Conservation (phyloP, 2,888 invertebrate genomes). For the Schizaphis graminum region DNA sequence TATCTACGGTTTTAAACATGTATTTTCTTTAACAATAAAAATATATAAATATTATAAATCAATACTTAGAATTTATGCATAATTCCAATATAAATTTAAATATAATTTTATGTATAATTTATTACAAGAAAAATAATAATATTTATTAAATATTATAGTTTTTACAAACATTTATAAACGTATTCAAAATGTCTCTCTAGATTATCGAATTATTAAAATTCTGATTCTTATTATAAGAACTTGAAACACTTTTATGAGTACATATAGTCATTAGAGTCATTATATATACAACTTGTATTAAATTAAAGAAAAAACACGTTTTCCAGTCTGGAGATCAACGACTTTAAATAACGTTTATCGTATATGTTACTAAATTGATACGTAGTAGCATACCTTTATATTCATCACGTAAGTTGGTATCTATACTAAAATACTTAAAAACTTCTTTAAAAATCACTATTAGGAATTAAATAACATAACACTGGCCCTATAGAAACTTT, state of each 20-base stretch:
- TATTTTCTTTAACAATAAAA: not conserved
- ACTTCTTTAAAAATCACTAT: not conserved
- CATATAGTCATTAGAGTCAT: not conserved
- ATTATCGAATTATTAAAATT: not conserved
- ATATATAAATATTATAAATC: not conserved
- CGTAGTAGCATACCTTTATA: not conserved
- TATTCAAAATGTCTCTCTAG: not conserved
- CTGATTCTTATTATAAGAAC: not conserved
- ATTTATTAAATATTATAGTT: not conserved
- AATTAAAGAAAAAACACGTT: constrained; percentile 3
- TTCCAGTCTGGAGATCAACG: constrained; percentile 13
- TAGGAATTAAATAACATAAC: not conserved
- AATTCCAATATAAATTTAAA: not conserved
- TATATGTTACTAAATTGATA: not conserved
- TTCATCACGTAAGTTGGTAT: not conserved
- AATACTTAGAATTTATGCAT: not conserved
- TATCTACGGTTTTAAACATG: not conserved
- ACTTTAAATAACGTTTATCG: not conserved
- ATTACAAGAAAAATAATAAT: not conserved
- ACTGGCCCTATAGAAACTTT: not conserved
- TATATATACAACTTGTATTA: not conserved
- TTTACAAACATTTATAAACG: not conserved
- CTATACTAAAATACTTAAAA: not conserved
- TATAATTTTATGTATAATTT: not conserved
- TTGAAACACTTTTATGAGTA: not conserved